Evolutionary conservation across 2,888 invertebrate species (phyloP), one percentile per base, ranked within the genome.

Genomic region (Polia nebulosa): DNA sequence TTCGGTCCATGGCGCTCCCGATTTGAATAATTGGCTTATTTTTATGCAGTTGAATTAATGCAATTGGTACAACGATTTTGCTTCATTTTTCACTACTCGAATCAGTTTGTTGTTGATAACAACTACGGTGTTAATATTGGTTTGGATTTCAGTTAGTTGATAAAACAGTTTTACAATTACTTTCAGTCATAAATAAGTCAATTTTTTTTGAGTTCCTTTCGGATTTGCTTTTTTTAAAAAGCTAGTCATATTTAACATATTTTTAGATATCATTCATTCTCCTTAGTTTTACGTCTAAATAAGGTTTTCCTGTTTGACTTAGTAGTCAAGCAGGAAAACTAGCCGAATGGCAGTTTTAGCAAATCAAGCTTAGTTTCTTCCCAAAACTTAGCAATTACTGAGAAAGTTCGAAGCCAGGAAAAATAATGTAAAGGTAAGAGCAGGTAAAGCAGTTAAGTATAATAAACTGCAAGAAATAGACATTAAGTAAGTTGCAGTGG

Each of bases 21-120:
- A 94, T 95, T 94, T 95, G 92, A 95, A 95, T 95, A 95, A 95
- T 95, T 95, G 95, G 95, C 95, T 94, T 93, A 95, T 95, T 95
- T 94, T 95, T 95, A 95, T 95, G 93, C 95, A 94, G 92, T 90
- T 90, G 91, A 92, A 93, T 95, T 94, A 95, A 95, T 93, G 92
- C 92, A 93, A 94, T 94, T 92, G 92, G 91, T 92, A 90, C 90
- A 91, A 87, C 88, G 76, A 87, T 93, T 92, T 90, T 90, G 85
- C 90, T 89, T 88, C 83, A 87, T 88, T 89, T 90, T 88, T 90
- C 86, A 82, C 82, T 85, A 87, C 87, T 89, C 85, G 81, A 84
- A 80, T 68, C 75, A 75, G 80, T 77, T 76, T 80, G 72, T 80
- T 83, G 76, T 82, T 78, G 66, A 73, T 78, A 75, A 83, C 66